Base-by-base conservation (phyloP, 2,797 vertebrate genomes). In the Bradypus variegatus region DNA sequence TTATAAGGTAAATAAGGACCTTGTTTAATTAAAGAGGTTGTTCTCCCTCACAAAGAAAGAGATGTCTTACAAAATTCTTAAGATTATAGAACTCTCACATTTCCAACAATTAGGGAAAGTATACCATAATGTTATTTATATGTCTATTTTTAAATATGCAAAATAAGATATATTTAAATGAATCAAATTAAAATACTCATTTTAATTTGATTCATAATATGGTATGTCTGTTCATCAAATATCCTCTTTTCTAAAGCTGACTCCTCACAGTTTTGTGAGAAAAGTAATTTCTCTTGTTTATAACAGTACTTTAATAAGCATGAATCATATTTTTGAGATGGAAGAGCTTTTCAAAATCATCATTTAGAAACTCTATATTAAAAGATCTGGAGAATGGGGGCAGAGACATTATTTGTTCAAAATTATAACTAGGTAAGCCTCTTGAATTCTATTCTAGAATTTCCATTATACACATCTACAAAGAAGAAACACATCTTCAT, bases 381-480 rank as follows among this genome's bases (percentile, higher is more conserved):
- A 87, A 88, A 90, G 31, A 88, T 1, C 4, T 55, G 3, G 36
- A 94, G 45, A 87, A 65, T 41, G 48, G 75, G 50, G 33, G 78
- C 72, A 92, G 60, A 86, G 89, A 89, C 31, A 95, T 85, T 48
- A 93, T 86, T 83, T 93, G 33, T 45, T 78, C 55, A 91, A 95
- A 95, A 91, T 83, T 92, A 80, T 69, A 92, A 86, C 29, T 48
- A 85, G 55, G 45, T 75, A 82, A 41, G 48, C 29, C 6, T 86
- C 60, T 70, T 90, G 65, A 91, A 41, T 94, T 87, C 64, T 67
- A 81, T 33, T 53, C 75, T 31, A 91, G 45, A 86, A 58, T 84
- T 83, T 80, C 55, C 50, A 83, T 31, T 75, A 88, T 72, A 91
- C 81, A 93, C 13, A 70, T 36, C 85, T 80, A 93, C 50, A 87